A percentile compares a stretch with the other conserved stretches of the same genome.
phyloP scores from a whole-genome alignment of 1,140 invertebrate species.

The Nasonia longicornis region DNA sequence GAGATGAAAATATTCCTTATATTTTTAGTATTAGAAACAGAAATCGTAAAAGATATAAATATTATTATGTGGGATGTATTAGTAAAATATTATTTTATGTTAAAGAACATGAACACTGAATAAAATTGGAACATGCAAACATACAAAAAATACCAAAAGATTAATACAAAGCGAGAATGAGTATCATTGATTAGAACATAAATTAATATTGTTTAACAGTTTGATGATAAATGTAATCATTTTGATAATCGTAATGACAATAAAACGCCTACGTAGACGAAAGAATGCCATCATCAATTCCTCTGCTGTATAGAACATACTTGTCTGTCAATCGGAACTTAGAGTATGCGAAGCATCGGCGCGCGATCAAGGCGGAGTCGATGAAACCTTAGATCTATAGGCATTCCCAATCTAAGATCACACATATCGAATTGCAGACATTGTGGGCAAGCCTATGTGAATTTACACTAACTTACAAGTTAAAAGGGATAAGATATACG shows the following conservation, averaged over 20 bases:
- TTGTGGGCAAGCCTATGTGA: conserved; percentile 55
- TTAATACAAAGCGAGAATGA: no score
- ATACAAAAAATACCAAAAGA: no score
- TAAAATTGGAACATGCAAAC: no score
- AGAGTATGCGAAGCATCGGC: background rate
- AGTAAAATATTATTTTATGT: no score
- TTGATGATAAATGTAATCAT: background rate
- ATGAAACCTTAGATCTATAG: background rate
- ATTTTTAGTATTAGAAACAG: no score
- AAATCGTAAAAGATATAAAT: no score
- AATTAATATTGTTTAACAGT: no score
- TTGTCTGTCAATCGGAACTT: background rate
- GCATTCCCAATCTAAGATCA: conserved; percentile 42
- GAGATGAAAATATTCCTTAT: no score
- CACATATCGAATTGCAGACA: conserved; percentile 51
- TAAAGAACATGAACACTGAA: no score
- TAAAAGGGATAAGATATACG: no score
- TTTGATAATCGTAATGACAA: background rate
- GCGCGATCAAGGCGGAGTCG: background rate
- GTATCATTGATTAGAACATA: no score
- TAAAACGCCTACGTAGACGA: background rate
- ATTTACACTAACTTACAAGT: background rate
- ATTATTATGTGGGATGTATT: no score
- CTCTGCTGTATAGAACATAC: background rate
- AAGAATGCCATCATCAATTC: background rate